Evolutionary conservation across 2,797 vertebrate genomes (phyloP).

Genomic region (Lerista edwardsae): DNA sequence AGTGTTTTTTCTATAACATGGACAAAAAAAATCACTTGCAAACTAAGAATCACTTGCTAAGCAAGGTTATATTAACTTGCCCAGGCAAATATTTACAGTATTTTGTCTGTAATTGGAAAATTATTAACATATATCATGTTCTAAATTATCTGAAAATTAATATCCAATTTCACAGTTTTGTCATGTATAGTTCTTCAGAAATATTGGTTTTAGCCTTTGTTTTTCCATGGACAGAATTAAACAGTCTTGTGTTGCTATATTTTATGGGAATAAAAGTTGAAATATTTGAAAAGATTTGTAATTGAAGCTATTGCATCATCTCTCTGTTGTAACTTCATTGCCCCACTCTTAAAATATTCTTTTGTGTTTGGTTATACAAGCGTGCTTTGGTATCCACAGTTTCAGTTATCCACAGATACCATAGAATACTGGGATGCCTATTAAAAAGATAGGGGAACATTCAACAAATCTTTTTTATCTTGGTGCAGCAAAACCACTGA

Average conservation of each 20-base stretch:
- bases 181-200: neutral
- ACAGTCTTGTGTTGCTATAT: neutral
- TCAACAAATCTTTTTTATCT: too few relatives aligned
- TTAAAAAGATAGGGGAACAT: too few relatives aligned
- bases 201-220: neutral
- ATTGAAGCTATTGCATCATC: neutral
- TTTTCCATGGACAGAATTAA: neutral
- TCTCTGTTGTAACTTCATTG: too few relatives aligned
- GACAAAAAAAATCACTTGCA: neutral
- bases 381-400: too few relatives aligned
- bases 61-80: neutral
- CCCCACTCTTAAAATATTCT: neutral
- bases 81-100: neutral
- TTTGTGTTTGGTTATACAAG: too few relatives aligned
- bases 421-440: too few relatives aligned
- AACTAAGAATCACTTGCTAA: neutral
- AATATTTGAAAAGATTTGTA: neutral
- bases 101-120: neutral
- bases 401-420: too few relatives aligned
- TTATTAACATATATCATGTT: neutral
- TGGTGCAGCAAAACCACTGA: too few relatives aligned
- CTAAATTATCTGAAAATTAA: neutral
- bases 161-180: neutral
- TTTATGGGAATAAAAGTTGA: neutral
- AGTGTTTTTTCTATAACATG: neutral